Conservation (phyloP, 2,113 vertebrate species). For the Himantopus leucocephalus region DNA sequence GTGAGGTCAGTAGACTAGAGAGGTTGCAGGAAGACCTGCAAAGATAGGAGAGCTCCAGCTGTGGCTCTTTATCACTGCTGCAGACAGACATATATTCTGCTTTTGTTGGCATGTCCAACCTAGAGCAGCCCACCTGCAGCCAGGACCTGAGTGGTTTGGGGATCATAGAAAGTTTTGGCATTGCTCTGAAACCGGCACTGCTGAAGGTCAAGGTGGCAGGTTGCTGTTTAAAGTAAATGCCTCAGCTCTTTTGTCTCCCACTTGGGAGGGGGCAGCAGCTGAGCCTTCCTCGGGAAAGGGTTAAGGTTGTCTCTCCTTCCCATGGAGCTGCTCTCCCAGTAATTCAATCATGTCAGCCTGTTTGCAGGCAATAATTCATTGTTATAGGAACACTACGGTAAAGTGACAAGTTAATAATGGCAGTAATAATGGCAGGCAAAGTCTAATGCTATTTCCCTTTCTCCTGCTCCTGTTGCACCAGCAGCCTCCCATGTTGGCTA, state of each 20-base stretch:
- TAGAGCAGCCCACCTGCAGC: background rate
- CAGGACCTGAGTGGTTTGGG: background rate
- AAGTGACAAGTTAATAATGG: slow-evolving; percentile 75
- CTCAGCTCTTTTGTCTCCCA: background rate
- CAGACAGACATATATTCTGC: background rate
- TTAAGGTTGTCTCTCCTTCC: slow-evolving; percentile 35
- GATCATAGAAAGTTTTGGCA: background rate
- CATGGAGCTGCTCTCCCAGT: slow-evolving; percentile 15
- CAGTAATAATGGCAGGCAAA: slow-evolving; percentile 71
- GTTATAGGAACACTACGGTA: slow-evolving; percentile 67
- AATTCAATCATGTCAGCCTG: slow-evolving; percentile 69
- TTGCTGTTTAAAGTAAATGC: background rate
- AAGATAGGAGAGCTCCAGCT: background rate
- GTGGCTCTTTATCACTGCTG: background rate
- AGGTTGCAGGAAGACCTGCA: background rate
- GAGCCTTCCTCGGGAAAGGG: slow-evolving; percentile 21
- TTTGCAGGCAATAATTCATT: slow-evolving; percentile 73
- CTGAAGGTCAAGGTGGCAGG: background rate
- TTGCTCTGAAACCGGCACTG: background rate
- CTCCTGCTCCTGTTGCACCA: slow-evolving; percentile 52
- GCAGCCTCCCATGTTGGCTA: slow-evolving; percentile 61
- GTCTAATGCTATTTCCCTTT: slow-evolving; percentile 65
- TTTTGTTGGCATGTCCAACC: background rate
- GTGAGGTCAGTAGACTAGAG: background rate
- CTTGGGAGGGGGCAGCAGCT: background rate